phyloP scores from a whole-genome alignment of 2,888 invertebrate genomes.

The Emmelina monodactyla region DNA sequence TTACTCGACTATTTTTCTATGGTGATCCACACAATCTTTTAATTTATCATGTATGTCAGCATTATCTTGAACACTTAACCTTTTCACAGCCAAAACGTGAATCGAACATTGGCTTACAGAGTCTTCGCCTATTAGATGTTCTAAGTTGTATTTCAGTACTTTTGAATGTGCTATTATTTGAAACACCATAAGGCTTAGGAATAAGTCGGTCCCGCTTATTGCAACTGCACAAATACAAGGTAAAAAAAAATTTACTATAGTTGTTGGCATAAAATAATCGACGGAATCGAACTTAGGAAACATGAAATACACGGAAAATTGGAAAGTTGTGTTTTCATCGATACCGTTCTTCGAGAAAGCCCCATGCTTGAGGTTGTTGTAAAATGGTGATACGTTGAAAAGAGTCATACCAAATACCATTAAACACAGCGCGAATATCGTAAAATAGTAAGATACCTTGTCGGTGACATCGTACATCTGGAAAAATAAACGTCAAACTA shows the following conservation, averaged over 20 bases:
- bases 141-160: slow-evolving; percentile 6
- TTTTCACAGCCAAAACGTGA: too few relatives aligned
- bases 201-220: slow-evolving; percentile 5
- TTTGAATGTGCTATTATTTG: slow-evolving; percentile 11
- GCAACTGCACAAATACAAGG: neutral
- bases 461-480: slow-evolving; percentile 2
- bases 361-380: slow-evolving; percentile 1
- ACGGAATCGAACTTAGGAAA: slow-evolving; percentile 1
- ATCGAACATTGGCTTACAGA: too few relatives aligned
- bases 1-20: slow-evolving; percentile 8
- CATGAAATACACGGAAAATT: neutral
- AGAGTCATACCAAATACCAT: neutral
- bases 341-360: neutral
- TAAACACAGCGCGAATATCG: neutral
- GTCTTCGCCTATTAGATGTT: neutral
- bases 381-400: slow-evolving; percentile 4
- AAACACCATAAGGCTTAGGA: slow-evolving; percentile 7
- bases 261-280: neutral
- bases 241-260: slow-evolving; percentile 2
- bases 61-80: slow-evolving; percentile 5
- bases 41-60: slow-evolving; percentile 1
- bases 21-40: slow-evolving; percentile 6
- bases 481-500: too few relatives aligned
- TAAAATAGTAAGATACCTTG: slow-evolving; percentile 2
- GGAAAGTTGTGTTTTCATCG: neutral